Percentiles rank a stretch among this genome's conserved stretches.
Conservation (phyloP, 2,888 invertebrate genomes). For the Rhogogaster chlorosoma region DNA sequence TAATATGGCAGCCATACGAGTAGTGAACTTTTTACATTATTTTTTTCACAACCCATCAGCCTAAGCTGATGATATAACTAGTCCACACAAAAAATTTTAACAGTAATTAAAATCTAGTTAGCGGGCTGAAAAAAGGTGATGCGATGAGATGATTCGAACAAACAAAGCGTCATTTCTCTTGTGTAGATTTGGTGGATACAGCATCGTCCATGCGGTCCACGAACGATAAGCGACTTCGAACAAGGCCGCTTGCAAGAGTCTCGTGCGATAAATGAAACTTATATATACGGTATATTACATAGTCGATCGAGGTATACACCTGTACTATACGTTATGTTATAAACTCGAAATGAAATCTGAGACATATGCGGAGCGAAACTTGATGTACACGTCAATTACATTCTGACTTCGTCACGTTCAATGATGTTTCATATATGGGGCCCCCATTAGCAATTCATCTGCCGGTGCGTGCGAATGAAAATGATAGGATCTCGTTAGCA, state of each 20-base stretch:
- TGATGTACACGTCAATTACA: neutral
- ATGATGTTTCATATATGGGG: constrained; percentile 4
- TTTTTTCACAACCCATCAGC: neutral
- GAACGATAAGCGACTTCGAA: neutral
- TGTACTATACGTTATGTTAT: neutral
- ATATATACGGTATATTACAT: neutral
- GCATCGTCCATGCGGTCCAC: neutral
- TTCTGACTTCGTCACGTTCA: constrained; percentile 4
- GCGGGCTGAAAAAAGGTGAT: neutral
- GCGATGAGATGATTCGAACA: neutral
- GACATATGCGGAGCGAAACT: constrained; percentile 26
- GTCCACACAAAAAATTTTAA: neutral
- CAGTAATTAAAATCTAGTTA: neutral
- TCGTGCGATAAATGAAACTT: neutral
- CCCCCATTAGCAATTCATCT: constrained; percentile 10
- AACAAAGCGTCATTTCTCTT: neutral
- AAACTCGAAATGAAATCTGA: constrained; percentile 22
- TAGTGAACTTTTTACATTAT: neutral
- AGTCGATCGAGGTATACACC: constrained; percentile 5
- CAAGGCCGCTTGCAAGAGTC: neutral
- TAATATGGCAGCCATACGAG: neutral
- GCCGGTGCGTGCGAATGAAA: neutral
- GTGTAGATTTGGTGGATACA: neutral
- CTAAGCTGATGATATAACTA: neutral
- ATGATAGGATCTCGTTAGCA: constrained; percentile 24